Base-by-base conservation (phyloP, 2,113 vertebrate genomes). In the Pavo muticus region DNA sequence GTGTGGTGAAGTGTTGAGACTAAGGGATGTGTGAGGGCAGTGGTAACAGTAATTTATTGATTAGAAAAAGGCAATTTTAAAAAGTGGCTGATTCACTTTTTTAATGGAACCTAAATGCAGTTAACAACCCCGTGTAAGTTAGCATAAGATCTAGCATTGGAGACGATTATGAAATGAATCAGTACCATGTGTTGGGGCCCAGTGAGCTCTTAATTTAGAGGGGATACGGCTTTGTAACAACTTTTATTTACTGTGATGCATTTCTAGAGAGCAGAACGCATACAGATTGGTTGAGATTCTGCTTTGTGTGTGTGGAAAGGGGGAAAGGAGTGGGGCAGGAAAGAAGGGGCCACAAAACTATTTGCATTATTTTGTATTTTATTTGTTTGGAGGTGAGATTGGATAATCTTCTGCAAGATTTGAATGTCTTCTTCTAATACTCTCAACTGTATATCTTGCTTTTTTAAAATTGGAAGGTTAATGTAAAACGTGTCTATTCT, bases 391-490 rank as follows among this genome's bases (percentile, higher is more conserved):
- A 94, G 95, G 52, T 97, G 94, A 95, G 78, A 39, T 78, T 76
- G 61, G 57, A 88, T 84, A 76, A 95, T 95, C 71, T 95, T 94
- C 72, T 90, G 40, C 77, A 92, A 97, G 80, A 89, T 97, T 97
- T 94, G 91, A 97, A 93, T 97, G 73, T 97, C 95, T 83, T 95
- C 84, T 96, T 97, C 68, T 96, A 71, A 85, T 94, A 94, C 70
- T 92, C 90, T 95, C 76, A 93, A 64, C 84, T 97, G 96, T 98
- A 91, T 97, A 95, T 97, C 91, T 97, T 96, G 85, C 23, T 88
- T 95, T 97, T 94, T 95, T 96, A 69, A 89, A 91, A 94, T 92
- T 93, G 85, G 57, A 92, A 91, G 87, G 82, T 97, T 87, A 76
- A 78, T 97, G 95, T 88, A 39, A 96, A 90, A 94, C 64, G 40